Conservation (phyloP, 2,797 vertebrate species). For the Pampus argenteus region DNA sequence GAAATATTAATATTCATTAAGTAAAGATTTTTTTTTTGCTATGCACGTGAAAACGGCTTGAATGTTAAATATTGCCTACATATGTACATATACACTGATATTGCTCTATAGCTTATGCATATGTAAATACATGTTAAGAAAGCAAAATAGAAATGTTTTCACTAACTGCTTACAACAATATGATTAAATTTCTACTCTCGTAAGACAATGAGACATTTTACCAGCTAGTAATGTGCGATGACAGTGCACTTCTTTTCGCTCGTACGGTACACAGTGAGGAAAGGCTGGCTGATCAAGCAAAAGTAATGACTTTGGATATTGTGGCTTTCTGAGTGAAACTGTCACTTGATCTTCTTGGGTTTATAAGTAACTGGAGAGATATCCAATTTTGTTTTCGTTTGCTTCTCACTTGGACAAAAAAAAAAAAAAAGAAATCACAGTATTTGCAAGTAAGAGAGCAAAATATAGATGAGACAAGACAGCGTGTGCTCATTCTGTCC, state of each 20-base stretch:
- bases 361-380: conserved; percentile 21
- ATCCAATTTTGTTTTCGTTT: conserved; percentile 31
- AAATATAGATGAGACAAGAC: conserved; percentile 44
- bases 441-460: conserved; percentile 23
- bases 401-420: neutral
- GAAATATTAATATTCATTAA: neutral
- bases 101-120: neutral
- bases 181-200: neutral
- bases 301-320: conserved; percentile 19
- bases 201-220: neutral
- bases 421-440: conserved; percentile 1
- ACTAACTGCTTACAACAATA: no score
- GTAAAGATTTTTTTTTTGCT: no score
- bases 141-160: neutral
- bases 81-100: neutral
- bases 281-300: conserved; percentile 28
- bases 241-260: conserved; percentile 1
- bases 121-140: neutral
- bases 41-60: neutral
- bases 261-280: neutral
- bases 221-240: neutral
- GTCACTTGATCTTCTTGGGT: conserved; percentile 34
- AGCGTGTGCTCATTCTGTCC: conserved; percentile 59
- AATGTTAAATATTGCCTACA: neutral
- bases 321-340: conserved; percentile 27